Percentiles rank a stretch among this genome's conserved stretches.
Conservation (phyloP, 2,113 vertebrate species). For the Meriones unguiculatus region DNA sequence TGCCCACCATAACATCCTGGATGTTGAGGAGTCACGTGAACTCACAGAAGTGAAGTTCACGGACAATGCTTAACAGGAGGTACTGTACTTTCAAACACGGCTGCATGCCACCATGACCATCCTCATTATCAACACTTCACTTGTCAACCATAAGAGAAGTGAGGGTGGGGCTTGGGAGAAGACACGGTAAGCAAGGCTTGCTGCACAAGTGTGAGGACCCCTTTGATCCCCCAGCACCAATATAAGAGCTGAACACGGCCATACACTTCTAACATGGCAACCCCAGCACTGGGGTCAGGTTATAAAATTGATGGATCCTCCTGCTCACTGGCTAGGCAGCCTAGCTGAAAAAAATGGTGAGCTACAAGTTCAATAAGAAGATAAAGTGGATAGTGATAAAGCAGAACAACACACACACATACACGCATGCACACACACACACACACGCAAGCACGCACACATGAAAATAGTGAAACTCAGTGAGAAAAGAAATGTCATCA, state of each 20-base stretch:
- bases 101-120: neutral
- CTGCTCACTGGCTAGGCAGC: neutral
- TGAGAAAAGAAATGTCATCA: neutral
- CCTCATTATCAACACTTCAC: neutral
- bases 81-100: neutral
- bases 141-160: neutral
- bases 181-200: neutral
- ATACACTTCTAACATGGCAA: neutral
- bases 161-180: neutral
- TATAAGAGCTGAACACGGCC: neutral
- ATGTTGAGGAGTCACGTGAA: neutral
- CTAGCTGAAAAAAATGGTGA: neutral
- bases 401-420: too few species aligned
- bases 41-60: neutral
- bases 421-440: neutral
- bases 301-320: neutral
- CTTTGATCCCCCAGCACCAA: neutral
- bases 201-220: neutral
- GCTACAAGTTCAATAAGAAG: neutral
- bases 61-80: neutral
- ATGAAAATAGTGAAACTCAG: neutral
- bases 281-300: neutral
- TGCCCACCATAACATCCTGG: neutral
- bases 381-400: neutral
- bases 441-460: neutral